Conservation (phyloP, 2,113 vertebrate genomes). For the Channa argus region DNA sequence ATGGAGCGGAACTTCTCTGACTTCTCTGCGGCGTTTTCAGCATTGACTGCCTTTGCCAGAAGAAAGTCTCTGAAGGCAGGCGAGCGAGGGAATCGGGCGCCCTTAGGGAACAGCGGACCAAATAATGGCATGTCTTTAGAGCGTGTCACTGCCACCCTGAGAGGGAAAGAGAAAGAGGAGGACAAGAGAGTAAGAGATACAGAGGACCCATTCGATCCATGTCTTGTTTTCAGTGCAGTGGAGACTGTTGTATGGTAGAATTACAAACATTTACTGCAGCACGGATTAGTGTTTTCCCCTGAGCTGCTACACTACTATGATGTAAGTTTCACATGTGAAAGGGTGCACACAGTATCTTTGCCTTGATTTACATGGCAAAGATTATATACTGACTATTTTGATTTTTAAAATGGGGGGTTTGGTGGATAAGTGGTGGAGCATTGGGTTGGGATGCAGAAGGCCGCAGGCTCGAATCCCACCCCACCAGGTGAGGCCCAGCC, state of each 20-base stretch:
- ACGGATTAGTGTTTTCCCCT: neutral
- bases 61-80: constrained; percentile 89
- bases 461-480: too few relatives aligned
- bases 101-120: constrained; percentile 87
- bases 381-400: too few relatives aligned
- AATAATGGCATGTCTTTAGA: constrained; percentile 93
- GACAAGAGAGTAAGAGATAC: constrained; percentile 28
- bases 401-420: too few relatives aligned
- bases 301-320: neutral
- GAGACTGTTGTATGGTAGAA: constrained; percentile 8
- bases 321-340: neutral
- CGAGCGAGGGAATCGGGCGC: constrained; percentile 86
- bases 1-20: constrained; percentile 93
- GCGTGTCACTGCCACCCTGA: constrained; percentile 91
- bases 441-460: too few relatives aligned
- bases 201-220: constrained; percentile 25
- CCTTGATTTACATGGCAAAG: neutral
- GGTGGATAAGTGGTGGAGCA: too few relatives aligned
- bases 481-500: too few relatives aligned
- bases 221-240: constrained; percentile 39
- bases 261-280: constrained; percentile 5
- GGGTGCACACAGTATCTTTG: neutral
- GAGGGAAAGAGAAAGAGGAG: constrained; percentile 24
- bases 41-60: constrained; percentile 91
- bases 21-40: constrained; percentile 90